Percentiles rank a stretch among this genome's conserved stretches.
Evolutionary conservation across 2,113 vertebrate species (phyloP).

Genomic region (Perccottus glenii): DNA sequence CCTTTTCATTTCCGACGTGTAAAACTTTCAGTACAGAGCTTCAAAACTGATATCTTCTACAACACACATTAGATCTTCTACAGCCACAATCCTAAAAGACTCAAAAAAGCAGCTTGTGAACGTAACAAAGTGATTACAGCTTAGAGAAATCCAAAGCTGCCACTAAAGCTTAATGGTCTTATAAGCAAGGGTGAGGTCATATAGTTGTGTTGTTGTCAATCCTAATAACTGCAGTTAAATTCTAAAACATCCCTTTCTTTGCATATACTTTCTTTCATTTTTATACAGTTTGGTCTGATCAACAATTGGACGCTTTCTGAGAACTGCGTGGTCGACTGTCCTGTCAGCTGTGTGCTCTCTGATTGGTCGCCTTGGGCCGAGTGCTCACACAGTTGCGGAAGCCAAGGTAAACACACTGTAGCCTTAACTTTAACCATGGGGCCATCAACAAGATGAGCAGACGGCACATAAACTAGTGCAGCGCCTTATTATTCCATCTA

Average conservation of each 20-base stretch:
- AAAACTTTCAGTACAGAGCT: background rate
- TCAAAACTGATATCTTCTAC: slow-evolving; percentile 1
- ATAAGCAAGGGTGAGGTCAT: background rate
- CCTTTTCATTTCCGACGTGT: background rate
- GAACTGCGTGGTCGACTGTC: slow-evolving; percentile 85
- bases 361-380: slow-evolving; percentile 91
- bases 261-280: slow-evolving; percentile 30
- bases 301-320: slow-evolving; percentile 76
- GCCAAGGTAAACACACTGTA: slow-evolving; percentile 79
- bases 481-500: slow-evolving; percentile 50
- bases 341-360: slow-evolving; percentile 89
- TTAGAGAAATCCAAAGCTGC: background rate
- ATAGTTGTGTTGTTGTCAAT: background rate
- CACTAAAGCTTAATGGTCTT: slow-evolving; percentile 1
- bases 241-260: background rate
- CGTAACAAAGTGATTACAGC: background rate
- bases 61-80: slow-evolving; percentile 7
- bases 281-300: slow-evolving; percentile 79
- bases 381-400: slow-evolving; percentile 90
- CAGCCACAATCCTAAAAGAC: background rate
- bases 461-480: slow-evolving; percentile 5
- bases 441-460: slow-evolving; percentile 18
- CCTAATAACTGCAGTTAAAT: background rate
- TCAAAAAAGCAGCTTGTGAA: slow-evolving; percentile 1
- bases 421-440: background rate